Base-by-base conservation (phyloP, 2,888 invertebrate species). In the Gibbula magus region DNA sequence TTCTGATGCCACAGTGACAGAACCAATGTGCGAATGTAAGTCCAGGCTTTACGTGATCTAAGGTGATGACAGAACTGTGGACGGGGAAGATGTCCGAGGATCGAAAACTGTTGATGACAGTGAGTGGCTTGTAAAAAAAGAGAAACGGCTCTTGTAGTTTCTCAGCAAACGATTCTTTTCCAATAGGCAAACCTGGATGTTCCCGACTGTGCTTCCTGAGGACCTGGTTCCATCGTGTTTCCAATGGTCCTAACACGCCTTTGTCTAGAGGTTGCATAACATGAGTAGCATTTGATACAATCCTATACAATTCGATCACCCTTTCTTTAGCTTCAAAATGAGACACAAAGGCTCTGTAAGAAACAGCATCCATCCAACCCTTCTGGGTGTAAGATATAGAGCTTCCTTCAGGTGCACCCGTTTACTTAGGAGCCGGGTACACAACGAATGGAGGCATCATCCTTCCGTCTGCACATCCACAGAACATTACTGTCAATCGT, bases 251-350 rank as follows among this genome's bases (percentile, higher is more conserved):
- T 77, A 84, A 86, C 18, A 85, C 85, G 8, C 82, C 83, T 39
- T 82, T 84, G 52, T 86, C 86, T 7, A 86, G n/a, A 1, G 84
- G 84, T 52, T 86, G 86, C 84, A 85, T 85, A 2, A 86, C 39
- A 61, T 85, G 85, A 7, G 83, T 85, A 0, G 83, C 83, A 81
- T 86, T 85, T 61, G 83, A 77, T 7, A 84, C 32, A 7, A 83
- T 53, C 0, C 81, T 8, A 54, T 83, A 84, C n/a, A 82, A 54
- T n/a, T 82, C 82, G 8, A 82, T 85, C 1, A 79, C 79, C n/a
- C 74, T 79, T 35, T 70, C 56, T 20, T 56, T 78, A 0, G 84
- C 81, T n/a, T 25, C 39, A 56, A 86, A 83, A 66, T 81, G 81
- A 0, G 78, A n/a, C 4, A 84, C 22, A 61, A 84, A 85, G 13